Evolutionary conservation across 2,888 invertebrate genomes (phyloP), one percentile per base, ranked within the genome.

Genomic region (Ectropis crepuscularia): DNA sequence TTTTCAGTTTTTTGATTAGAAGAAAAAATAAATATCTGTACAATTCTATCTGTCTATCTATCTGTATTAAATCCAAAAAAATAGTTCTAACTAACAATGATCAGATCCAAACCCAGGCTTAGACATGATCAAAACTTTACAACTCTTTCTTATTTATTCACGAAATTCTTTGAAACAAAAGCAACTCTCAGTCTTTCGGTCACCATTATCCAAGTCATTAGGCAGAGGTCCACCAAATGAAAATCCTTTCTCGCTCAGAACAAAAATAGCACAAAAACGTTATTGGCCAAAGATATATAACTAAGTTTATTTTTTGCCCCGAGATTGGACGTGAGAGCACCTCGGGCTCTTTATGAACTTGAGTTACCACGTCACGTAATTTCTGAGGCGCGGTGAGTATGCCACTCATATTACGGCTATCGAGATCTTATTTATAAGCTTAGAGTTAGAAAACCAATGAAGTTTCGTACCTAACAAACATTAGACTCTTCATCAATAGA

Each of bases 331-430:
- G 77, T 76, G 74, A 66, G 73, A 75, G 74, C 68, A 74, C 71
- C 69, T 71, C 67, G 57, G 75, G 71, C 72, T 75, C 76, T 80
- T 82, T 82, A 83, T 79, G 83, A 82, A 77, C 75, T 75, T 77
- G 68, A 65, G 79, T 80, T 81, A 77, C 77, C 80, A 79, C 70
- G 76, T 82, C 83, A 86, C 85, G 85, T 85, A 79, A 74, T 74
- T 73, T 70, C 69, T 68, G 54, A 71, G 67, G 63, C 74, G 71
- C 74, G 41, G 49, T 36, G 62, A 63, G 54, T 50, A 59, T 74
- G 74, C 74, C 76, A 74, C 78, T 77, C 74, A 74, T 73, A 73
- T 75, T 74, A 75, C 75, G 69, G 70, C 69, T 71, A 63, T 63
- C 38, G 57, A 53, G 63, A 63, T 63, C 57, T 63, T 43, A 54